Base-by-base conservation (phyloP, 2,797 vertebrate genomes). In the Mallotus villosus region DNA sequence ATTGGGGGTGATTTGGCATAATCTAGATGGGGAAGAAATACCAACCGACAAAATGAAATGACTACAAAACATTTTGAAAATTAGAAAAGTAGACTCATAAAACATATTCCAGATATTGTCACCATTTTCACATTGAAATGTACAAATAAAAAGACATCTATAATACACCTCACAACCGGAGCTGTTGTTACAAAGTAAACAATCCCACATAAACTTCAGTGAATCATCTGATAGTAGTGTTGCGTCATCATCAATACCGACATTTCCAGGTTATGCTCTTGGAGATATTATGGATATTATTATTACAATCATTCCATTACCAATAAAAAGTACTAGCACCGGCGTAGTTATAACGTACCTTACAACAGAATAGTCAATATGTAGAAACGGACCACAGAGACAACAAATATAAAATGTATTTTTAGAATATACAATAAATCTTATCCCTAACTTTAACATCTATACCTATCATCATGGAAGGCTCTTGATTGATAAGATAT, bases 221-320 rank as follows among this genome's bases (percentile, higher is more conserved):
- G 59, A 29, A 69, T 58, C 27, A 29, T 41, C n/a, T 22, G 27
- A 62, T 21, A 19, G 12, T 63, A 24, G 25, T 8, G 24, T 66
- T 51, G 19, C 2, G 1, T 24, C 64, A 51, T 17, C 79, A 86
- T 65, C 84, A 85, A 87, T 85, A 88, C 83, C 79, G 75, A 84
- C 77, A 72, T 59, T 24, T 58, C 24, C 25, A 59, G 4, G 73
- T 29, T 68, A 1, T 63, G 60, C 14, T 17, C 74, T 70, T 6
- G 41, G 41, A 46, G 9, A 46, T 46, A 46, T n/a, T 71, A 62
- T 53, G 5, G 70, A 29, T 9, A 77, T 63, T 68, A 77, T 63
- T 68, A 55, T 25, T 16, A 41, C 19, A 57, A 34, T 71, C 27
- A 29, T 58, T 59, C 21, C 57, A 37, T 53, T 9, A 17, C 61